A percentile compares a stretch with the other conserved stretches of the same genome.
phyloP scores from a whole-genome alignment of 2,113 vertebrate species.

The Pelobates fuscus region DNA sequence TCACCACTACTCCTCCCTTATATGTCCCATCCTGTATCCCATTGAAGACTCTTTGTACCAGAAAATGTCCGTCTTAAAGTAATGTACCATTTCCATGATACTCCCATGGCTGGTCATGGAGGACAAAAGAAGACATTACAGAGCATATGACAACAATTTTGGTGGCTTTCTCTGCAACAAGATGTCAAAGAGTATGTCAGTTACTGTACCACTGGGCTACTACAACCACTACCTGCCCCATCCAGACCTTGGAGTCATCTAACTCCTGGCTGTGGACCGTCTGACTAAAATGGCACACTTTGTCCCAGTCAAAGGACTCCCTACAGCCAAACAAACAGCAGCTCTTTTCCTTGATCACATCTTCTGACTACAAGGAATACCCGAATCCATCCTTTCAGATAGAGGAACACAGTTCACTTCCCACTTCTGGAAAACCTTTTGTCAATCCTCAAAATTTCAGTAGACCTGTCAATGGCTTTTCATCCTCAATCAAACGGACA shows the following conservation, averaged over 20 bases:
- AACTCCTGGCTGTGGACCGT: not conserved
- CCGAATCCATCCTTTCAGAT: not conserved
- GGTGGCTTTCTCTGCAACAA: no score
- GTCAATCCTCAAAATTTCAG: not conserved
- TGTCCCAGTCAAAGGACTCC: not conserved
- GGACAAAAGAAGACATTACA: no score
- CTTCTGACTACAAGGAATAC: not conserved
- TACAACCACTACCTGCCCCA: not conserved
- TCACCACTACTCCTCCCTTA: no score
- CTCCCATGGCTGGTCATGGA: no score
- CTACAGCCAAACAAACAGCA: not conserved
- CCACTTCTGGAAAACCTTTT: not conserved
- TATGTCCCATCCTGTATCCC: no score
- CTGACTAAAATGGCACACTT: not conserved
- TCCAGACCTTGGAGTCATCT: not conserved
- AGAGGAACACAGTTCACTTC: no score
- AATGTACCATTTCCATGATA: no score
- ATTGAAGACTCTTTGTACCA: no score
- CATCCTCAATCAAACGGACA: not conserved
- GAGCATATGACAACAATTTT: no score
- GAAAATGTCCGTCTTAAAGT: no score
- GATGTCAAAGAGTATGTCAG: no score
- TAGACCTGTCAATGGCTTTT: not conserved
- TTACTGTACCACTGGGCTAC: not conserved
- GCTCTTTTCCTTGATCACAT: not conserved